These are phyloP conservation scores for Coptodon rendalli DNA, from an alignment of 2,113 vertebrate genomes.

Conservation along the genomic window DNA sequence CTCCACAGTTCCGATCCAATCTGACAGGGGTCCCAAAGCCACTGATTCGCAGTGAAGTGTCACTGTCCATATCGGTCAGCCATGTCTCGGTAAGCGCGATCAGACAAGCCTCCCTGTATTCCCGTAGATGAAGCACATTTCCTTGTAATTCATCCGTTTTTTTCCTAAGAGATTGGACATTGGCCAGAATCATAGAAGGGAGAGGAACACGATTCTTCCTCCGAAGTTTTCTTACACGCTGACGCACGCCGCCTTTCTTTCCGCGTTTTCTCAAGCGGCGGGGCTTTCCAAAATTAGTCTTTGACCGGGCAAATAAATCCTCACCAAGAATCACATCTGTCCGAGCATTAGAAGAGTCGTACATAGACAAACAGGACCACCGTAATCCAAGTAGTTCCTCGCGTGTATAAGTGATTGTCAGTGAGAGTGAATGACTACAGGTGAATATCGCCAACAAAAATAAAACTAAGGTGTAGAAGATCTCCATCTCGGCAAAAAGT, in stretches of 20 bases:
- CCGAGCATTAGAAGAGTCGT: rapidly evolving
- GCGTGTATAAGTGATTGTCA: neutral
- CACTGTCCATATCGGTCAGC: too few species aligned
- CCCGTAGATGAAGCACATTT: rapidly evolving
- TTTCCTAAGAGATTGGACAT: rapidly evolving
- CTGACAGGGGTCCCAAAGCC: rapidly evolving
- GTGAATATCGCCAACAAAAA: neutral
- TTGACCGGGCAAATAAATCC: rapidly evolving
- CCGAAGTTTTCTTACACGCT: rapidly evolving
- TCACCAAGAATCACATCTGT: neutral
- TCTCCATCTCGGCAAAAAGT: rapidly evolving
- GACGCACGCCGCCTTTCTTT: too few species aligned
- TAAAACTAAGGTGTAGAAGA: rapidly evolving
- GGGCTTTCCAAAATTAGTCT: neutral
- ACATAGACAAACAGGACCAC: neutral
- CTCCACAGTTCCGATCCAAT: rapidly evolving
- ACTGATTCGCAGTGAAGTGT: rapidly evolving
- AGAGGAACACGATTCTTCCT: too few species aligned
- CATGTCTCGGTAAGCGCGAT: rapidly evolving
- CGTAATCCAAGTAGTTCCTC: rapidly evolving
- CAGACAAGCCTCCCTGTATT: rapidly evolving
- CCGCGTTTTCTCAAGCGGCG: rapidly evolving
- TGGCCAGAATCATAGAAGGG: too few species aligned
- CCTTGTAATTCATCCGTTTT: too few species aligned
- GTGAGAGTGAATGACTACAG: rapidly evolving